Conservation (phyloP, 2,888 invertebrate genomes). For the Agrotis segetum region DNA sequence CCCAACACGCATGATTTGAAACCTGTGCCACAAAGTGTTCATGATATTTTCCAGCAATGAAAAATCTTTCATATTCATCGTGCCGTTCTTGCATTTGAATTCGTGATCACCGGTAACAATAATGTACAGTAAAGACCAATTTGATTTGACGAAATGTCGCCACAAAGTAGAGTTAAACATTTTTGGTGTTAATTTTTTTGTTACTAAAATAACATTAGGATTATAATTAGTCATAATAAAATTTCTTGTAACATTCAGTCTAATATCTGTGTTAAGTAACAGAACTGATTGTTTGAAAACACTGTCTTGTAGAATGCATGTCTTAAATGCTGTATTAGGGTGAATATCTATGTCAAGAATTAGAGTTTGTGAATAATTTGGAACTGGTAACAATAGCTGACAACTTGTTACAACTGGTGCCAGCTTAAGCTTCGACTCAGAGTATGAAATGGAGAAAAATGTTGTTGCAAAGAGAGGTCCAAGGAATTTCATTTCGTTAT, state of each 20-base stretch:
- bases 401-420: slow-evolving; percentile 19
- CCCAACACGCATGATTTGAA: slow-evolving; percentile 63
- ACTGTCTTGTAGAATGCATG: slow-evolving; percentile 29
- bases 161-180: slow-evolving; percentile 46
- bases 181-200: slow-evolving; percentile 49
- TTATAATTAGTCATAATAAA: slow-evolving; percentile 23
- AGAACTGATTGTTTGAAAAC: slow-evolving; percentile 27
- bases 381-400: slow-evolving; percentile 29
- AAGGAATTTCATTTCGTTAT: slow-evolving; percentile 31
- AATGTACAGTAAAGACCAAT: slow-evolving; percentile 69
- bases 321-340: slow-evolving; percentile 23
- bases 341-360: slow-evolving; percentile 22
- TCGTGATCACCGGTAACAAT: slow-evolving; percentile 61
- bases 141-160: slow-evolving; percentile 40
- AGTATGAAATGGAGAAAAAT: slow-evolving; percentile 22
- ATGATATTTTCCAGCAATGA: slow-evolving; percentile 66
- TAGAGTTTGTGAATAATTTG: slow-evolving; percentile 34
- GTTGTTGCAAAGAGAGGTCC: background rate
- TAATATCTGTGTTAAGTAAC: slow-evolving; percentile 25
- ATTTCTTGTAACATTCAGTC: background rate
- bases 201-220: slow-evolving; percentile 65
- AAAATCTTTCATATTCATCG: slow-evolving; percentile 57
- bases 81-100: slow-evolving; percentile 67
- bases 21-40: slow-evolving; percentile 74
- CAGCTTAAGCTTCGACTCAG: background rate